These are phyloP conservation scores for Pristionchus arcanus DNA, from an alignment of 2,888 invertebrate genomes.

Conservation along the genomic window DNA sequence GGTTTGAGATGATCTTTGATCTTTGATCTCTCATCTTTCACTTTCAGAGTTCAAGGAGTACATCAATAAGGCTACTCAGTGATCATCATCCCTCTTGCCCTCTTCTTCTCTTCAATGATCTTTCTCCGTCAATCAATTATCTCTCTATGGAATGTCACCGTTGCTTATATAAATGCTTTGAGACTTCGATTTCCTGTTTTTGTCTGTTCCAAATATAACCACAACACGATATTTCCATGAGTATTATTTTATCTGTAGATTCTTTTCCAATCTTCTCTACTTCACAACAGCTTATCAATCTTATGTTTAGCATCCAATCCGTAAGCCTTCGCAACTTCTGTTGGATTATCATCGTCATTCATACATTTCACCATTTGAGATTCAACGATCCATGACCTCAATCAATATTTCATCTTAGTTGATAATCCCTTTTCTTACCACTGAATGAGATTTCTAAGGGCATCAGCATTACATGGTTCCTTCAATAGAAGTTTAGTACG, in stretches of 20 bases:
- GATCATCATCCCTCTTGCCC: not conserved
- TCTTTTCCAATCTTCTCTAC: not conserved
- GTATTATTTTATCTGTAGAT: not conserved
- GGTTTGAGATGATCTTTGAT: constrained; percentile 57
- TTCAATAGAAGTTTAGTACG: not conserved
- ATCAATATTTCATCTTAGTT: not conserved
- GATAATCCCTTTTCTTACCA: not conserved
- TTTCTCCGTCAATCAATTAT: constrained; percentile 34
- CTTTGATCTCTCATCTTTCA: not conserved
- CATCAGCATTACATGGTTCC: not conserved
- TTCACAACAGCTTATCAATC: not conserved
- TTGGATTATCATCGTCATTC: not conserved
- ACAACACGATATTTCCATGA: not conserved
- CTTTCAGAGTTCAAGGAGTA: constrained; percentile 75
- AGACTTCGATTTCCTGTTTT: not conserved
- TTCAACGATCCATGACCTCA: not conserved
- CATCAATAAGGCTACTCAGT: constrained; percentile 69
- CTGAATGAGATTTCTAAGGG: not conserved
- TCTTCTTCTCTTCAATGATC: not conserved
- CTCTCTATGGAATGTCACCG: not conserved
- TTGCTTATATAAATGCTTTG: constrained; percentile 5
- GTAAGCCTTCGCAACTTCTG: not conserved
- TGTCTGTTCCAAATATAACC: too few relatives aligned
- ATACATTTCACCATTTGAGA: not conserved
- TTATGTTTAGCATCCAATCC: not conserved